phyloP scores from a whole-genome alignment of 2,888 invertebrate species.

The Idaea straminata region DNA sequence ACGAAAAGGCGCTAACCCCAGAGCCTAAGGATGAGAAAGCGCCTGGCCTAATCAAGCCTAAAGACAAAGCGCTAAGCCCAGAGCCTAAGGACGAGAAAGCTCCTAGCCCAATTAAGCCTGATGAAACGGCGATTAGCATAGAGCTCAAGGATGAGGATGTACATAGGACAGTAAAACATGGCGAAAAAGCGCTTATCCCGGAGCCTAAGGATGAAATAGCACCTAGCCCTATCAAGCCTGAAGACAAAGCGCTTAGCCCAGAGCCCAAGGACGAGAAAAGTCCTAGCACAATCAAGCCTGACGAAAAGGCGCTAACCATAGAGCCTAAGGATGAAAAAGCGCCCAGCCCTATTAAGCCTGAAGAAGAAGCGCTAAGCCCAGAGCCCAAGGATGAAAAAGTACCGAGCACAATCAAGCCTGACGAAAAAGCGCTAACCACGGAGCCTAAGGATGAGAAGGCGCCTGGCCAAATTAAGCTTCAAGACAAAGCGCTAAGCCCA shows the following conservation, averaged over 20 bases:
- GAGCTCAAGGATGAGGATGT: slow-evolving; percentile 13
- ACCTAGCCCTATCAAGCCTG: slow-evolving; percentile 9
- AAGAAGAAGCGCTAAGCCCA: slow-evolving; percentile 8
- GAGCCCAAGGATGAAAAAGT: slow-evolving; percentile 11
- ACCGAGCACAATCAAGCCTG: slow-evolving; percentile 16
- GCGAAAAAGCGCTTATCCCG: slow-evolving; percentile 9
- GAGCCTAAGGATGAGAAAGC: slow-evolving; percentile 6
- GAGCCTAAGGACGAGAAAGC: slow-evolving; percentile 4
- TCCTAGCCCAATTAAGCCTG: slow-evolving; percentile 15
- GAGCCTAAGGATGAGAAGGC: slow-evolving; percentile 11
- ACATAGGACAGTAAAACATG: slow-evolving; percentile 8
- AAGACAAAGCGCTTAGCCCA: background rate
- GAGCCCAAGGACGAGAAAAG: slow-evolving; percentile 8
- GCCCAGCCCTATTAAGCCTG: slow-evolving; percentile 9
- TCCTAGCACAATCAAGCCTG: slow-evolving; percentile 11
- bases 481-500: slow-evolving; percentile 12
- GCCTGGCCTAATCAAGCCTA: background rate
- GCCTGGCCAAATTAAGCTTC: slow-evolving; percentile 10
- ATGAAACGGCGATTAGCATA: slow-evolving; percentile 11
- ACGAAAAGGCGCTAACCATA: slow-evolving; percentile 14
- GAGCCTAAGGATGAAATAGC: slow-evolving; percentile 10
- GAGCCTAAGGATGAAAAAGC: slow-evolving; percentile 9
- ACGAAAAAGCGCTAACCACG: slow-evolving; percentile 5
- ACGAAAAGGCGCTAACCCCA: background rate
- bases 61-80: slow-evolving; percentile 15